phyloP scores from a whole-genome alignment of 2,888 invertebrate species.

The Stenodera caucasica region DNA sequence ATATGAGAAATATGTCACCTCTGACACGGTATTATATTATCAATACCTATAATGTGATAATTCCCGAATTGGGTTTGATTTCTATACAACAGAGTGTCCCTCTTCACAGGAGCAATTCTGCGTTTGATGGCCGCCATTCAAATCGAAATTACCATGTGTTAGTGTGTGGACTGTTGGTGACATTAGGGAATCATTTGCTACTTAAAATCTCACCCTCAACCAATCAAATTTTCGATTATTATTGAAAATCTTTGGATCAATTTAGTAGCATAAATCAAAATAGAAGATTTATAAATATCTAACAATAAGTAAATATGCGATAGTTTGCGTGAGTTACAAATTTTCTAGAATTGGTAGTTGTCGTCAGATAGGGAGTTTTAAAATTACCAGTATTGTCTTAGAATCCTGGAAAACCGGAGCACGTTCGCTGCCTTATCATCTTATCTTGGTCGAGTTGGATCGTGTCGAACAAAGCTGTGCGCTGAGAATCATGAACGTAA shows the following conservation, averaged over 20 bases:
- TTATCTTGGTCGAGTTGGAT: constrained; percentile 7
- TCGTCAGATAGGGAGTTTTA: not conserved
- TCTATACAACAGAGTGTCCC: constrained; percentile 18
- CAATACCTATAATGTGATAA: constrained; percentile 26
- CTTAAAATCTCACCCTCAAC: not conserved
- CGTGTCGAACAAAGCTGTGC: constrained; percentile 14
- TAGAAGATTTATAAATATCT: not conserved
- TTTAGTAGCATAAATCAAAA: not conserved
- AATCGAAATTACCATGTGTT: constrained; percentile 18
- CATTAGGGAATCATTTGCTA: not conserved
- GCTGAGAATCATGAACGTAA: constrained; percentile 13
- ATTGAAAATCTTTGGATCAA: not conserved
- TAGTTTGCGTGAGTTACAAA: not conserved
- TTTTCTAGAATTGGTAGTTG: not conserved
- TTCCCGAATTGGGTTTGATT: constrained; percentile 19
- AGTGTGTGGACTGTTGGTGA: not conserved
- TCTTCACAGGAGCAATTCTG: constrained; percentile 17
- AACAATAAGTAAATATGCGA: not conserved
- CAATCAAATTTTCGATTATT: not conserved
- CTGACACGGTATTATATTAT: constrained; percentile 26
- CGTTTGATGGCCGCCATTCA: constrained; percentile 28
- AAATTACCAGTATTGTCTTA: constrained; percentile 1
- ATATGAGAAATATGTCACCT: constrained; percentile 21
- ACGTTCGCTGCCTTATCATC: constrained; percentile 3
- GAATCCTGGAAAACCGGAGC: not conserved